Conservation (phyloP, 2,888 invertebrate genomes). For the Icerya purchasi region DNA sequence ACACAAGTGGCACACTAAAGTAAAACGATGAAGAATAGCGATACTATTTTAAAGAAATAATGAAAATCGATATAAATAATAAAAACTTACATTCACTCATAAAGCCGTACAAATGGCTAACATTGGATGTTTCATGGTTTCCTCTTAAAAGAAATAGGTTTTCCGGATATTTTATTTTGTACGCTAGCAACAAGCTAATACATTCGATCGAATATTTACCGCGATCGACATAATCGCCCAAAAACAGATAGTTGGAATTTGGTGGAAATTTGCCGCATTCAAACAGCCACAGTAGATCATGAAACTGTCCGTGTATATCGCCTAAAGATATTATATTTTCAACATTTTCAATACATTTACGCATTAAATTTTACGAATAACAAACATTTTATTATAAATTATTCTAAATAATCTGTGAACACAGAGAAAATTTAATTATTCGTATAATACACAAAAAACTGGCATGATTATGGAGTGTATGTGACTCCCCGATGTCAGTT, state of each 20-base stretch:
- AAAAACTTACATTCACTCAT: slow-evolving; percentile 33
- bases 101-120: slow-evolving; percentile 34
- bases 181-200: slow-evolving; percentile 30
- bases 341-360: no score
- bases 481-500: no score
- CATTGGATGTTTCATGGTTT: slow-evolving; percentile 33
- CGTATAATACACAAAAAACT: not conserved
- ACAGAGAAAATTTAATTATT: no score
- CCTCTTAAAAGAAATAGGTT: slow-evolving; percentile 33
- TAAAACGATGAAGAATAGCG: no score
- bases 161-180: slow-evolving; percentile 33
- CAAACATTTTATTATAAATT: not conserved
- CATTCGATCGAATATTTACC: slow-evolving; percentile 17
- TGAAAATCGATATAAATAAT: slow-evolving; percentile 23
- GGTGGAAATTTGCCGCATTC: slow-evolving; percentile 31
- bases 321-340: no score
- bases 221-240: slow-evolving; percentile 34
- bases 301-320: slow-evolving; percentile 32
- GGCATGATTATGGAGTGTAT: no score
- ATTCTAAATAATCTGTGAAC: not conserved
- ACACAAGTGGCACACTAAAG: no score
- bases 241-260: slow-evolving; percentile 30
- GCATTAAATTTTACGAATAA: no score
- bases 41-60: no score
- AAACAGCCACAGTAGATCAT: slow-evolving; percentile 30